Evolutionary conservation across 2,888 invertebrate genomes (phyloP).

Genomic region (Hirtodrosophila confusa): DNA sequence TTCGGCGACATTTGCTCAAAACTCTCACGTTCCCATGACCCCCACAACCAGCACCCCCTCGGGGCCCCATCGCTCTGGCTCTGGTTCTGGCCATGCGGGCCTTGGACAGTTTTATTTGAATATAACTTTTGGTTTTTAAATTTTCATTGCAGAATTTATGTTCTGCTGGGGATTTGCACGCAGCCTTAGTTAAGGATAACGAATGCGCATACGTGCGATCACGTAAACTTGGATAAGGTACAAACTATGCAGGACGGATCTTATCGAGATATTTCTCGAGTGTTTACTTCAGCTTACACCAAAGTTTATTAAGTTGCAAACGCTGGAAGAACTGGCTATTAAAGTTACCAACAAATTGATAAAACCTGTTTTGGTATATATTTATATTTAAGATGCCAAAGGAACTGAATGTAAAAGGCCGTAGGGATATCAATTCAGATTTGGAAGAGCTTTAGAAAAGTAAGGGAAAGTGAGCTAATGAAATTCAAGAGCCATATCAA

Average conservation of each 20-base stretch:
- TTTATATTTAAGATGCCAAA: no score
- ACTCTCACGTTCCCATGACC: slow-evolving; percentile 62
- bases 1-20: slow-evolving; percentile 48
- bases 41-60: neutral
- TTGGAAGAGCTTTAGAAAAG: no score
- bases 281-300: slow-evolving; percentile 18
- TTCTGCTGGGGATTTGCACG: slow-evolving; percentile 66
- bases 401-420: no score
- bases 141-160: slow-evolving; percentile 66
- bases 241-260: slow-evolving; percentile 44
- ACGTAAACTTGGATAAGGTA: slow-evolving; percentile 68
- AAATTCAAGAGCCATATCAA: no score
- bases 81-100: slow-evolving; percentile 15
- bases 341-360: slow-evolving; percentile 7
- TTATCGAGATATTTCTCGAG: slow-evolving; percentile 43
- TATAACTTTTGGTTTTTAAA: slow-evolving; percentile 14
- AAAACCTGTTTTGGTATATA: neutral
- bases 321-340: no score
- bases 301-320: slow-evolving; percentile 21
- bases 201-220: slow-evolving; percentile 74
- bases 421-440: no score
- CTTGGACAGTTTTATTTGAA: slow-evolving; percentile 18
- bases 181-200: slow-evolving; percentile 69
- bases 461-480: no score
- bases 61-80: no score